phyloP scores from a whole-genome alignment of 2,888 invertebrate species.

The Volucella bombylans region DNA sequence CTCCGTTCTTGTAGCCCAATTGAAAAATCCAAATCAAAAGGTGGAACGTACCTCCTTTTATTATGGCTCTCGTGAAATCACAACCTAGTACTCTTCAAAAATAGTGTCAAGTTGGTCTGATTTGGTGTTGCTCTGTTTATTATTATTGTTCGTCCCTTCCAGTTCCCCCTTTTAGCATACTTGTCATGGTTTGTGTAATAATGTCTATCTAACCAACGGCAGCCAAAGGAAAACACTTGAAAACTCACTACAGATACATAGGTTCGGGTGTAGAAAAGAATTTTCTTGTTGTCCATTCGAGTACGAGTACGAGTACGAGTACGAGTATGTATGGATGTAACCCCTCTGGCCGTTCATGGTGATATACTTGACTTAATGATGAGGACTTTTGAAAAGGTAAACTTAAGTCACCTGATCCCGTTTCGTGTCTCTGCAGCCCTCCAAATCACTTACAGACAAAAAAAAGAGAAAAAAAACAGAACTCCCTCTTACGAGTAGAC shows the following conservation, averaged over 20 bases:
- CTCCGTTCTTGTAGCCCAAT: slow-evolving; percentile 7
- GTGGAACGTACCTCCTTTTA: slow-evolving; percentile 11
- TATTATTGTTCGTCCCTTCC: slow-evolving; percentile 13
- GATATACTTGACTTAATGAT: slow-evolving; percentile 70
- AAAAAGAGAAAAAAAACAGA: neutral
- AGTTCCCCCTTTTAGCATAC: neutral
- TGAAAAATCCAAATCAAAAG: slow-evolving; percentile 2
- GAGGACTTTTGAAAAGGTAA: slow-evolving; percentile 67
- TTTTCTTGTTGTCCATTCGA: slow-evolving; percentile 35
- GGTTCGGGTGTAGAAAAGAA: slow-evolving; percentile 18
- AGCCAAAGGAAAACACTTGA: slow-evolving; percentile 65
- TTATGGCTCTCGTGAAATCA: slow-evolving; percentile 63
- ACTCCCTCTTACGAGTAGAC: neutral
- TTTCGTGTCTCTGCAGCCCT: neutral
- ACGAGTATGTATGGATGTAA: neutral
- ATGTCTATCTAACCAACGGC: slow-evolving; percentile 44
- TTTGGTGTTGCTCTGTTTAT: slow-evolving; percentile 49
- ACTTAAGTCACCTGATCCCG: slow-evolving; percentile 39
- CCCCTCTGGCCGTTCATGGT: slow-evolving; percentile 13
- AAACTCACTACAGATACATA: slow-evolving; percentile 45
- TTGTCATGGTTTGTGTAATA: slow-evolving; percentile 35
- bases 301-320: neutral
- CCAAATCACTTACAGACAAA: neutral
- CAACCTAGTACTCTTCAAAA: slow-evolving; percentile 55
- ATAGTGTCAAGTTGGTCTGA: slow-evolving; percentile 67